Base-by-base conservation (phyloP, 2,113 vertebrate genomes). In the Psettodes erumei region DNA sequence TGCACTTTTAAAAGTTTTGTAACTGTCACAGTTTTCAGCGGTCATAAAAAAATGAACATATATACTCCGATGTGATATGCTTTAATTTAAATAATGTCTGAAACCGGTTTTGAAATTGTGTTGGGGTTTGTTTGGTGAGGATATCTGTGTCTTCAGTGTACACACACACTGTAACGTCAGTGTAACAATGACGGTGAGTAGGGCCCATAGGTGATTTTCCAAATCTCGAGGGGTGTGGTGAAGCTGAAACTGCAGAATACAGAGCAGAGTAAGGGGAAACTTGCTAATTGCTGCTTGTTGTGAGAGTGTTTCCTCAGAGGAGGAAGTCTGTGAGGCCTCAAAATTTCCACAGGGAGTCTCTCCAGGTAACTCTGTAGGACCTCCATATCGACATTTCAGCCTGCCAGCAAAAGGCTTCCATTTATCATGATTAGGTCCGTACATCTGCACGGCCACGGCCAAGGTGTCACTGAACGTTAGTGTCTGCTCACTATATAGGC, bases 381-480 rank as follows among this genome's bases (percentile, higher is more conserved):
- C 51, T 13, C 50, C 73, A 1, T 79, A 86, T 85, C 27, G 85
- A 83, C 77, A 65, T 45, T 32, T 27, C 69, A 47, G 72, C 48
- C 5, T 21, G 47, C 48, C 40, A 33, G n/a, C 67, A 54, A 59
- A 77, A 68, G n/a, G 19, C 37, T 55, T 38, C 61, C 71, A 84
- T 89, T 85, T 60, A 68, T 88, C 86, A 88, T 73, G 62, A 85
- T 88, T 84, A 82, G 61, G 42, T 32, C 51, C 2, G 45, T 78
- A 78, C 83, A 81, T 81, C 74, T 72, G 83, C 5, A 23, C 63
- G 5, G 37, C 70, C 51, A 27, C 3, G 0, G 40, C 71, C 68
- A 73, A 67, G 56, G 64, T 33, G 50, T 47, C 77, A 35, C 7
- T 45, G 60, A 72, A 7, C 32, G 28, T n/a, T 23, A 58, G 51